Evolutionary conservation across 2,113 vertebrate species (phyloP), one percentile per base, ranked within the genome.

Genomic region (Collichthys lucidus): DNA sequence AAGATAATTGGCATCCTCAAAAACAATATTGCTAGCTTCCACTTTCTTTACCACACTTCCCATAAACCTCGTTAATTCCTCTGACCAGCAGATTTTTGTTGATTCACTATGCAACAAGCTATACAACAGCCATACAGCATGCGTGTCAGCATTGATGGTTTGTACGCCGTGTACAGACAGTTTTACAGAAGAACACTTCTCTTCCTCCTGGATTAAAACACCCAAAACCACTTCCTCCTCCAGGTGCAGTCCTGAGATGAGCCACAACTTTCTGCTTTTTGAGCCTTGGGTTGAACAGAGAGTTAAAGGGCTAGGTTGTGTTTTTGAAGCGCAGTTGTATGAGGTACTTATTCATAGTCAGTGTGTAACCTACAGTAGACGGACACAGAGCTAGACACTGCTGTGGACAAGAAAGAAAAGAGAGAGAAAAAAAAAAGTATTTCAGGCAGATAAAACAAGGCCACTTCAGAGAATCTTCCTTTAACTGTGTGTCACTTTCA

Each of bases 191-290:
- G 55, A 67, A 46, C 24, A 26, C 8, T 12, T 77, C 19, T 65
- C 69, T 74, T 84, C 77, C 77, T 75, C 70, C 53, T 55, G 2
- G 26, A n/a, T 79, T 74, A 24, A 74, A 74, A 35, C 31, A 19
- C 22, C 0, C 20, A 46, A 56, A 70, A 29, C 3, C 16, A 57
- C 57, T 70, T 78, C 75, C 64, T 82, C 69, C 19, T 60, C 17
- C 29, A 46, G 77, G 7, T 46, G 2, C 10, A 31, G 61, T 44
- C 19, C 35, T 67, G 31, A 56, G 19, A 77, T 52, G 12, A 67
- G 44, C 42, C 50, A 19, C 44, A 22, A 40, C n/a, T 15, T 31
- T 55, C 63, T 63, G 1, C 1, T 57, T 15, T 31, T 26, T 26
- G 12, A 15, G 0, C 4, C 11, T 73, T 65, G 12, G 10, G 5